These are phyloP conservation scores for Chirona hameri DNA, from an alignment of 2,888 invertebrate species.

Conservation along the genomic window DNA sequence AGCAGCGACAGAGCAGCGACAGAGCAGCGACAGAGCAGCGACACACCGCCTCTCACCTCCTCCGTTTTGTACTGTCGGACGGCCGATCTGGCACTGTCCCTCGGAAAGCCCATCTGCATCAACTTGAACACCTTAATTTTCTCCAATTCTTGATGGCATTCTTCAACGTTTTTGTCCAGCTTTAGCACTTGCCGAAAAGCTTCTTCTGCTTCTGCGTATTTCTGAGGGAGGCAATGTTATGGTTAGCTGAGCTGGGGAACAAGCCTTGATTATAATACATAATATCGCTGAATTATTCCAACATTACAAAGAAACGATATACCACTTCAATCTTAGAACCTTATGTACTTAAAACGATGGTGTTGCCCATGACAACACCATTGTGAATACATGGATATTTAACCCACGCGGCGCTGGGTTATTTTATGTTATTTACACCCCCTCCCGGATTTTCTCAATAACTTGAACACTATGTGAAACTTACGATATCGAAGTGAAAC, in stretches of 20 bases:
- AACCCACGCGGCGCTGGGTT: no score
- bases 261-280: not conserved
- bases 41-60: not conserved
- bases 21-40: not conserved
- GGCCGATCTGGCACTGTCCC: conserved; percentile 32
- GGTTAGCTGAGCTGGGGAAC: not conserved
- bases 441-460: no score
- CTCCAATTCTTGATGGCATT: conserved; percentile 48
- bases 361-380: not conserved
- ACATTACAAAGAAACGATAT: not conserved
- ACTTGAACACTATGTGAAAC: no score
- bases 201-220: conserved; percentile 49
- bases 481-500: no score
- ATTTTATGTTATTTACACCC: no score
- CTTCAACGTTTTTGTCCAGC: conserved; percentile 50
- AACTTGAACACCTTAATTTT: conserved; percentile 48
- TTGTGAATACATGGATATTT: no score
- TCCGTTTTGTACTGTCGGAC: conserved; percentile 25
- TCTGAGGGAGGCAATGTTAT: conserved; percentile 42
- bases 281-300: not conserved
- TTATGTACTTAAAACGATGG: not conserved
- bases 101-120: conserved; percentile 40
- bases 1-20: not conserved
- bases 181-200: conserved; percentile 50
- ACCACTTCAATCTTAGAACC: not conserved